Percentiles rank a stretch among this genome's conserved stretches.
These are phyloP conservation scores for Tauraco hartlaubi DNA, from an alignment of 2,797 vertebrate species.

Conservation along the genomic window DNA sequence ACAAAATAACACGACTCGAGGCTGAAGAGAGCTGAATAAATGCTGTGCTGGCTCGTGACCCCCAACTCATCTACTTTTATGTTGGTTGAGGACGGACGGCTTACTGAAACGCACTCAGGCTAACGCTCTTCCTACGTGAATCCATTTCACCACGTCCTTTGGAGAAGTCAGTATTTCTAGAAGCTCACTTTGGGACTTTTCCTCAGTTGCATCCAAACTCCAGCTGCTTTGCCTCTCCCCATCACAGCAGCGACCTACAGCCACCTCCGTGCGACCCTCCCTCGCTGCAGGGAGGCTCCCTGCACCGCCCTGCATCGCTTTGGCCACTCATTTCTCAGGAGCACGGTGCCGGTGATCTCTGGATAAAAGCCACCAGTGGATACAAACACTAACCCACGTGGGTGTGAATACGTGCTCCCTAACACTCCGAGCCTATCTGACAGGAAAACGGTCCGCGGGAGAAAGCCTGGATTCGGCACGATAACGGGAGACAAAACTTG, in stretches of 20 bases:
- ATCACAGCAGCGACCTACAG: not conserved
- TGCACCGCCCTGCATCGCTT: not conserved
- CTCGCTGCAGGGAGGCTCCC: not conserved
- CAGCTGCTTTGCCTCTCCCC: not conserved
- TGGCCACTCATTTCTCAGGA: not conserved
- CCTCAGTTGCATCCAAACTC: not conserved
- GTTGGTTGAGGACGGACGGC: not conserved
- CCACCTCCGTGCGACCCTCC: not conserved
- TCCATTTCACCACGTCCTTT: not conserved
- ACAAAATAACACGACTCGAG: not conserved
- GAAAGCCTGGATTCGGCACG: not conserved
- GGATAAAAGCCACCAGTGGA: not conserved
- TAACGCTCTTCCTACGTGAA: not conserved
- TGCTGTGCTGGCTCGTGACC: not conserved
- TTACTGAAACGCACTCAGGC: fast-evolving
- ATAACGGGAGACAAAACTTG: not conserved
- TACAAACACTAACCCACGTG: not conserved
- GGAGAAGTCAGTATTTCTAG: not conserved
- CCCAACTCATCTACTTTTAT: not conserved
- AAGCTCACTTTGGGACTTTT: not conserved
- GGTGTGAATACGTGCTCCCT: not conserved
- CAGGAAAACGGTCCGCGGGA: not conserved
- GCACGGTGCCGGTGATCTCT: fast-evolving
- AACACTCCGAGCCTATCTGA: not conserved
- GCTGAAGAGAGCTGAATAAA: not conserved